Conservation (phyloP, 2,888 invertebrate species). For the Hyalella azteca region DNA sequence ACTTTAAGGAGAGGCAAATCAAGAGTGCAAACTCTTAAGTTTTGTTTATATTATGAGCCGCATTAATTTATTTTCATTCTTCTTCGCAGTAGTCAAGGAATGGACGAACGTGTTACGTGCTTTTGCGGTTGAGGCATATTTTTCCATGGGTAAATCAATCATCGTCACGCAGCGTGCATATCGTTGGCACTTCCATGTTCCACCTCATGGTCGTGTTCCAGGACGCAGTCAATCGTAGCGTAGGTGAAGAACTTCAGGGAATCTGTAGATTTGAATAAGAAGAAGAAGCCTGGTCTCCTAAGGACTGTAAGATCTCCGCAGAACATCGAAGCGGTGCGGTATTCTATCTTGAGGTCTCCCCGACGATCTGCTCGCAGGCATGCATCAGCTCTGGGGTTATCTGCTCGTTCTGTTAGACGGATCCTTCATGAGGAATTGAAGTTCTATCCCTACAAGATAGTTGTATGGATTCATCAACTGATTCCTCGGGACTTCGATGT, state of each 20-base stretch:
- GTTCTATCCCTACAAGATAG: constrained; percentile 59
- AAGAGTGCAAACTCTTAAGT: too few relatives aligned
- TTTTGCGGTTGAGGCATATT: constrained; percentile 52
- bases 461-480: too few relatives aligned
- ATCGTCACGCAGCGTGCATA: neutral
- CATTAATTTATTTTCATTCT: too few relatives aligned
- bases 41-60: too few relatives aligned
- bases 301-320: constrained; percentile 59
- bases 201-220: constrained; percentile 59
- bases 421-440: neutral
- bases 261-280: constrained; percentile 57
- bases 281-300: constrained; percentile 58
- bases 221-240: constrained; percentile 59
- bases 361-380: constrained; percentile 59
- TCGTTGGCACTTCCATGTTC: constrained; percentile 56
- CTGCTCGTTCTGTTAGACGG: neutral
- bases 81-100: too few relatives aligned
- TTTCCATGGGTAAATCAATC: constrained; percentile 23
- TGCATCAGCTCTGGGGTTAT: constrained; percentile 59
- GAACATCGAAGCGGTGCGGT: constrained; percentile 60
- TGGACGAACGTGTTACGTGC: too few relatives aligned
- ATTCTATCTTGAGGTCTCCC: constrained; percentile 48
- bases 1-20: too few relatives aligned
- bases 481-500: too few relatives aligned
- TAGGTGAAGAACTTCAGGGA: constrained; percentile 51